These are phyloP conservation scores for Ammodytes dubius DNA, from an alignment of 2,113 vertebrate genomes.

Conservation along the genomic window DNA sequence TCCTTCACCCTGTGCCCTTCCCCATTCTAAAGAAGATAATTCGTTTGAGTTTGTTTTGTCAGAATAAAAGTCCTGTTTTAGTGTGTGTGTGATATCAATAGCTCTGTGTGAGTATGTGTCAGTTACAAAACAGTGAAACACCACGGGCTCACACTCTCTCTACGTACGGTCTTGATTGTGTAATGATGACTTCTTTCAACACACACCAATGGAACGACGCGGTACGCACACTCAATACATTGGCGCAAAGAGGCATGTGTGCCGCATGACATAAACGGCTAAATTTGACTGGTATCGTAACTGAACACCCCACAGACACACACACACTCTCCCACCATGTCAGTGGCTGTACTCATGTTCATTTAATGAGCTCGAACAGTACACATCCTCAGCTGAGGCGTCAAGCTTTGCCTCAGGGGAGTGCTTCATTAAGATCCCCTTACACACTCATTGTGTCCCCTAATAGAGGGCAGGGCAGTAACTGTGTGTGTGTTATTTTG, in stretches of 20 bases:
- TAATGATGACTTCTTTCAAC: constrained; percentile 49
- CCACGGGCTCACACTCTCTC: constrained; percentile 9
- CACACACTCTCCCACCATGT: constrained; percentile 52
- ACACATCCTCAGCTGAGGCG: constrained; percentile 71
- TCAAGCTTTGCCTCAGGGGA: constrained; percentile 75
- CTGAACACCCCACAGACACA: constrained; percentile 55
- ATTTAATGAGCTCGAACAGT: constrained; percentile 80
- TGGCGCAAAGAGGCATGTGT: constrained; percentile 59
- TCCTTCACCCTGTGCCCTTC: constrained; percentile 5
- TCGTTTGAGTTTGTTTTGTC: constrained; percentile 39
- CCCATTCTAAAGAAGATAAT: constrained; percentile 33
- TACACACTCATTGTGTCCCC: constrained; percentile 75
- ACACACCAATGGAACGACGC: constrained; percentile 48
- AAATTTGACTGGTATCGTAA: constrained; percentile 71
- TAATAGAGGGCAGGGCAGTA: constrained; percentile 77
- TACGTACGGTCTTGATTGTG: constrained; percentile 48
- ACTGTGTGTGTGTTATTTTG: constrained; percentile 68
- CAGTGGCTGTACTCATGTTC: constrained; percentile 72
- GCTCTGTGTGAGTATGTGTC: constrained; percentile 49
- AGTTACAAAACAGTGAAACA: constrained; percentile 19
- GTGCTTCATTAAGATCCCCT: constrained; percentile 80
- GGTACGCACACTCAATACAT: constrained; percentile 58
- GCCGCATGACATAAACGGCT: constrained; percentile 70
- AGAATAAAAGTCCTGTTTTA: constrained; percentile 28
- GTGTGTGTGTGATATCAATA: constrained; percentile 38